Base-by-base conservation (phyloP, 2,888 invertebrate genomes). In the Sericinus montela region DNA sequence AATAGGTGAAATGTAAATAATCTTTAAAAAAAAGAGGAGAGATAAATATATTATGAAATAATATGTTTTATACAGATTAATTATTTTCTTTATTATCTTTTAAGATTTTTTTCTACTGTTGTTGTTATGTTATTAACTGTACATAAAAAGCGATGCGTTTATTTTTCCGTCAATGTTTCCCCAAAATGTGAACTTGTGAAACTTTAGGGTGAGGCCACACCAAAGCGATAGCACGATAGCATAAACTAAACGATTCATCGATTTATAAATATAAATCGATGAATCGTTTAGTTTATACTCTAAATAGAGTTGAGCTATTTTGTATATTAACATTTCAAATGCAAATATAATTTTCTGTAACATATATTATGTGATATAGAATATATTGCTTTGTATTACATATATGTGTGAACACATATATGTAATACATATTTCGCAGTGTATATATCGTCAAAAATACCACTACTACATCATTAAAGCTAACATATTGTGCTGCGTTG, bases 31-130 rank as follows among this genome's bases (percentile, higher is more conserved):
- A 40, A 37, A 29, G 47, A 37, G 29, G 36, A 46, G 16, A 52
- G 34, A 37, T 45, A 37, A 34, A 51, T 35, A 28, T 39, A 11
- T n/a, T n/a, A n/a, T 36, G 41, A n/a, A 30, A 8, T 25, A 25
- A 19, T n/a, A 16, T 4, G 23, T 10, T 16, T 41, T 23, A n/a
- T 6, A 28, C 29, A 15, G 44, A 28, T 44, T 44, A 44, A 28
- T 44, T 36, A 36, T 19, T 43, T 34, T 25, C 23, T 28, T 44
- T 48, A 42, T 29, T 57, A 58, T 57, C 23, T 50, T 53, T 52
- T 56, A 60, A 55, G 44, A 52, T 53, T 42, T 43, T 51, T 52
- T 49, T 51, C 40, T 56, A 51, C 48, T 54, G 49, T 47, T 55
- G 51, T 53, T 51, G 6, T 32, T 51, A 55, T 54, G 16, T 55